Evolutionary conservation across 1,140 invertebrate species (phyloP).

Genomic region (Drosophila murphyi): DNA sequence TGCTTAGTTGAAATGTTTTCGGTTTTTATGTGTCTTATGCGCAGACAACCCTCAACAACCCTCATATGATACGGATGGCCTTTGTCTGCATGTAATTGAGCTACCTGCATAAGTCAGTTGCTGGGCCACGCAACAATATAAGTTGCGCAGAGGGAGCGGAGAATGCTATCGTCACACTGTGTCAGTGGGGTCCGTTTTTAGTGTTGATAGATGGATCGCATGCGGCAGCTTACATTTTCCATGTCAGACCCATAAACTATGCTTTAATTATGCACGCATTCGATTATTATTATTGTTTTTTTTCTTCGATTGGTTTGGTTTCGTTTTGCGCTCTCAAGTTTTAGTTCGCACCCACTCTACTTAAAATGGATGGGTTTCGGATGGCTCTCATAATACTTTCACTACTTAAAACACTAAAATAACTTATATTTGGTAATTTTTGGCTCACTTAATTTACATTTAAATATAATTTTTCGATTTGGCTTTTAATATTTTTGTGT

Average conservation of each 20-base stretch:
- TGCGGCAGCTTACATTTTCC: constrained; percentile 21
- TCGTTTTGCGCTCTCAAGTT: not conserved
- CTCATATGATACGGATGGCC: constrained; percentile 39
- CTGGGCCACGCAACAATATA: constrained; percentile 20
- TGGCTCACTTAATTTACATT: constrained; percentile 71
- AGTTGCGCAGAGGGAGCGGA: not conserved
- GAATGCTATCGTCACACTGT: constrained; percentile 2
- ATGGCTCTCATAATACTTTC: constrained; percentile 52
- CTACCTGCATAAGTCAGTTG: constrained; percentile 63
- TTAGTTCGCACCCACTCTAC: constrained; percentile 57
- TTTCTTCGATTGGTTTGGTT: not conserved
- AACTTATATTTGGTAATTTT: constrained; percentile 79
- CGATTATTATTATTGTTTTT: not conserved
- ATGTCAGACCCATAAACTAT: constrained; percentile 25
- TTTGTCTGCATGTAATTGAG: constrained; percentile 35
- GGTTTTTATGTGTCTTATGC: not conserved
- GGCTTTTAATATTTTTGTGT: constrained; percentile 60
- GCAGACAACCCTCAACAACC: constrained; percentile 11
- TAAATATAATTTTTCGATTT: constrained; percentile 68
- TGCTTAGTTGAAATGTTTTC: constrained; percentile 34
- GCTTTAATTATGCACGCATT: constrained; percentile 46
- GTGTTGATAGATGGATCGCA: constrained; percentile 19
- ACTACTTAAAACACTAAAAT: constrained; percentile 79
- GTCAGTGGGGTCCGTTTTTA: constrained; percentile 25
- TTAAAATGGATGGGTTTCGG: not conserved